A percentile compares a stretch with the other conserved stretches of the same genome.
Conservation (phyloP, 2,797 vertebrate species). For the Natrix natrix region DNA sequence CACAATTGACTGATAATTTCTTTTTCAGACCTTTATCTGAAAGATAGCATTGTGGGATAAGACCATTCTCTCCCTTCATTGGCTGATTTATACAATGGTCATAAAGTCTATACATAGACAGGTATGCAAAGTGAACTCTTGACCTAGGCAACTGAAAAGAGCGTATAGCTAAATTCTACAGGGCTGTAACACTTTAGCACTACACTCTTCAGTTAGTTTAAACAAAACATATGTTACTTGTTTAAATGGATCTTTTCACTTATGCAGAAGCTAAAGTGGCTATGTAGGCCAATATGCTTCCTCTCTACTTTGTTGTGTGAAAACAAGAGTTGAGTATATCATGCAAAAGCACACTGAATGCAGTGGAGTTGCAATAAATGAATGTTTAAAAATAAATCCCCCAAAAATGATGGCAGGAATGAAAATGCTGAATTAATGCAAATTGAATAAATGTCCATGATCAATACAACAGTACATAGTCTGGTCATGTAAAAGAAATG, state of each 20-base stretch:
- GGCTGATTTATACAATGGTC: slow-evolving; percentile 18
- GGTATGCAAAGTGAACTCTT: slow-evolving; percentile 30
- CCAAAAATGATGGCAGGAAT: not conserved
- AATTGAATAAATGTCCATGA: not conserved
- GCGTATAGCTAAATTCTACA: slow-evolving; percentile 9
- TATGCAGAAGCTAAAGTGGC: not conserved
- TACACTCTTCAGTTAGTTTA: not conserved
- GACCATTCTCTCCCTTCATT: not conserved
- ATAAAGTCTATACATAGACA: slow-evolving; percentile 14
- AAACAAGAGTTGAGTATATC: not conserved
- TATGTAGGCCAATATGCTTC: not conserved
- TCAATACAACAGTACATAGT: not conserved
- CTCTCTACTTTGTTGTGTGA: not conserved
- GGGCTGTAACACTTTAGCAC: not conserved
- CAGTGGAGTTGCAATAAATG: not conserved
- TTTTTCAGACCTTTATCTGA: slow-evolving; percentile 15
- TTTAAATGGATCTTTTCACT: not conserved
- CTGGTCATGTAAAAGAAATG: not conserved
- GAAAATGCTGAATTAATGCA: not conserved
- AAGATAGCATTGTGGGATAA: slow-evolving; percentile 19
- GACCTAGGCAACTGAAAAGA: slow-evolving; percentile 19
- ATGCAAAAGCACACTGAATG: not conserved
- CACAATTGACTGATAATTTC: slow-evolving; percentile 14
- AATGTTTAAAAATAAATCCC: not conserved
- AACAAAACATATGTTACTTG: not conserved